Evolutionary conservation across 2,888 invertebrate species (phyloP).

Genomic region (Agrochola lychnidis): DNA sequence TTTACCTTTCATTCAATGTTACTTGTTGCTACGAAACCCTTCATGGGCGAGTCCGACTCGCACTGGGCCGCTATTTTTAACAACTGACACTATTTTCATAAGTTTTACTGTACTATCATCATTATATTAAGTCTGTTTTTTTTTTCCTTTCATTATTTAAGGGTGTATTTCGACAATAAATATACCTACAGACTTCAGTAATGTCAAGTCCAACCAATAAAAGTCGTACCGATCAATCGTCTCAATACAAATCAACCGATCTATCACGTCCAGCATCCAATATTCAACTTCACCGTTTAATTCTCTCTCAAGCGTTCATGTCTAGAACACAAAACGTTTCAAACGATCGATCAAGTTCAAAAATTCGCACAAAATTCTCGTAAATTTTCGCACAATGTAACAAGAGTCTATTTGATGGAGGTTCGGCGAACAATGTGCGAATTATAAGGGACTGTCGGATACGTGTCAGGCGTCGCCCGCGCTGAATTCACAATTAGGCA

Average conservation of each 20-base stretch:
- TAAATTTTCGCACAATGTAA: slow-evolving; percentile 54
- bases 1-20: too few species aligned
- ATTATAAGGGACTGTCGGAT: slow-evolving; percentile 60
- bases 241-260: slow-evolving; percentile 18
- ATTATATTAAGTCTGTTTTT: too few species aligned
- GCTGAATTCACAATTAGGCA: slow-evolving; percentile 67
- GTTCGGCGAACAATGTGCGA: slow-evolving; percentile 59
- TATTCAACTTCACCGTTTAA: slow-evolving; percentile 33
- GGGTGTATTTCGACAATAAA: not conserved
- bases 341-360: slow-evolving; percentile 43
- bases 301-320: slow-evolving; percentile 26
- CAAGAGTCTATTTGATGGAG: slow-evolving; percentile 45
- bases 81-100: too few species aligned
- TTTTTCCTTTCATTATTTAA: not conserved
- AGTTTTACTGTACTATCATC: too few species aligned
- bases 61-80: too few species aligned
- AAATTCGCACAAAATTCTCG: slow-evolving; percentile 38
- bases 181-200: not conserved
- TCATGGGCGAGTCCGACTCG: too few species aligned
- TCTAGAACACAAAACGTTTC: slow-evolving; percentile 19
- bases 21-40: too few species aligned
- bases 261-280: slow-evolving; percentile 26
- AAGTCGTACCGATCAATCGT: slow-evolving; percentile 33
- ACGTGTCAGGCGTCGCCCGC: slow-evolving; percentile 57
- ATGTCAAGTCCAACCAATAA: slow-evolving; percentile 20